Evolutionary conservation across 1,140 invertebrate species (phyloP).

Genomic region (Drosophila novamexicana): DNA sequence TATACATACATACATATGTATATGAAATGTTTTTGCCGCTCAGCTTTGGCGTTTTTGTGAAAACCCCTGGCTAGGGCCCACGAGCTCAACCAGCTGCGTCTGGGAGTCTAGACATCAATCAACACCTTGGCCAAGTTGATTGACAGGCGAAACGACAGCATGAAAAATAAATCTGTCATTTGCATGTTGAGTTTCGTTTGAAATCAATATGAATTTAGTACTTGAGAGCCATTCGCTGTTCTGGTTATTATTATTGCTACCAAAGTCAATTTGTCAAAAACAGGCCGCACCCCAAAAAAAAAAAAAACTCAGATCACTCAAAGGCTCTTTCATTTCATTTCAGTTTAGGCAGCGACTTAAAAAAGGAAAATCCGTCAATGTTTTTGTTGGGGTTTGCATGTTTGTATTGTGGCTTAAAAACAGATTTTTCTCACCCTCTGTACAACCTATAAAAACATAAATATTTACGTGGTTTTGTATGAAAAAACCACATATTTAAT

Average conservation of each 20-base stretch:
- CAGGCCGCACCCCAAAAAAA: slow-evolving; percentile 31
- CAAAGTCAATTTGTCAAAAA: slow-evolving; percentile 80
- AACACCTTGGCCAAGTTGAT: slow-evolving; percentile 74
- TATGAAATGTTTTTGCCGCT: slow-evolving; percentile 33
- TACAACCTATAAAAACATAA: slow-evolving; percentile 33
- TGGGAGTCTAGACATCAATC: slow-evolving; percentile 72
- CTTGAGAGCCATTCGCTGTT: slow-evolving; percentile 55
- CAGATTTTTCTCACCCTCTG: slow-evolving; percentile 49
- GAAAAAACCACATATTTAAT: slow-evolving; percentile 70
- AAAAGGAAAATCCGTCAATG: slow-evolving; percentile 52
- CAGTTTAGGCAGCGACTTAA: slow-evolving; percentile 29
- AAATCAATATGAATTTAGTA: slow-evolving; percentile 76
- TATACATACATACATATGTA: neutral
- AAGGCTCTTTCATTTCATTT: slow-evolving; percentile 51
- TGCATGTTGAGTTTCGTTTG: slow-evolving; percentile 73
- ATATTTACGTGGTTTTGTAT: slow-evolving; percentile 46
- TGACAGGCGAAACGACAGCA: slow-evolving; percentile 71
- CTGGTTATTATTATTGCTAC: slow-evolving; percentile 55
- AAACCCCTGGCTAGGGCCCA: neutral
- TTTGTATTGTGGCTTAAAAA: slow-evolving; percentile 64
- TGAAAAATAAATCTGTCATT: slow-evolving; percentile 81
- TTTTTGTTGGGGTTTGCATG: slow-evolving; percentile 30
- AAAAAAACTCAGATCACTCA: slow-evolving; percentile 18
- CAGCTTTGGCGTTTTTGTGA: neutral
- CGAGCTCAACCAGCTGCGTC: slow-evolving; percentile 19